Evolutionary conservation across 2,113 vertebrate species (phyloP).

Genomic region (Synchiropus splendidus): DNA sequence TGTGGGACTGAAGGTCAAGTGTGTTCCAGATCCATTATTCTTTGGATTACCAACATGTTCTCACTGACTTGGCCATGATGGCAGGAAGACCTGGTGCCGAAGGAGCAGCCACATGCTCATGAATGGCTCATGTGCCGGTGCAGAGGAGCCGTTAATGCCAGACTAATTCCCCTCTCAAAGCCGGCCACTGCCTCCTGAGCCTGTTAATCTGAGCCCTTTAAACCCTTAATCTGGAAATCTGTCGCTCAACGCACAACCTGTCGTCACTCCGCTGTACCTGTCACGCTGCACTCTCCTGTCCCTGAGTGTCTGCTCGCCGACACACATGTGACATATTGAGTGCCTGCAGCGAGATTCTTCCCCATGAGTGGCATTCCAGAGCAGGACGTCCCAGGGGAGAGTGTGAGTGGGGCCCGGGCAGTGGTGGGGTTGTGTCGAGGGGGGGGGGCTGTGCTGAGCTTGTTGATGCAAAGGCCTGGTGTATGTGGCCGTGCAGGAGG

Average conservation of each 20-base stretch:
- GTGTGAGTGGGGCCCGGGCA: conserved; percentile 25
- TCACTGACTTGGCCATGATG: conserved; percentile 33
- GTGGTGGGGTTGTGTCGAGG: conserved; percentile 18
- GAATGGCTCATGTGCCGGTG: conserved; percentile 50
- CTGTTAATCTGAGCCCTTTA: conserved; percentile 50
- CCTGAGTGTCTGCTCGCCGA: conserved; percentile 13
- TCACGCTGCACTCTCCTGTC: conserved; percentile 23
- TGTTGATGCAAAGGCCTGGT: conserved; percentile 27
- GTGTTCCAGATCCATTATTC: neutral
- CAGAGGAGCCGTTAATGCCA: conserved; percentile 42
- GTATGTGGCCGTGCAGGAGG: too few relatives aligned
- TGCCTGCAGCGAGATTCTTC: conserved; percentile 69
- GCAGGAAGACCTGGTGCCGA: conserved; percentile 32
- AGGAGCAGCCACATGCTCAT: conserved; percentile 40
- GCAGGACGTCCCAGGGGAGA: conserved; percentile 56
- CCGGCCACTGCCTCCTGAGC: conserved; percentile 32
- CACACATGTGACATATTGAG: conserved; percentile 61
- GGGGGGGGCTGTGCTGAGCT: neutral
- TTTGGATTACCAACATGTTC: conserved; percentile 21
- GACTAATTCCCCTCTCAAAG: conserved; percentile 40
- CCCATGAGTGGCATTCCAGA: conserved; percentile 68
- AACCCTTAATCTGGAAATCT: conserved; percentile 48
- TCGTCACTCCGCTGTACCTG: conserved; percentile 31
- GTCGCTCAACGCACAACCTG: conserved; percentile 32
- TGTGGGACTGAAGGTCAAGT: too few relatives aligned